Conservation (phyloP, 2,113 vertebrate genomes). For the Psephotus haematonotus region DNA sequence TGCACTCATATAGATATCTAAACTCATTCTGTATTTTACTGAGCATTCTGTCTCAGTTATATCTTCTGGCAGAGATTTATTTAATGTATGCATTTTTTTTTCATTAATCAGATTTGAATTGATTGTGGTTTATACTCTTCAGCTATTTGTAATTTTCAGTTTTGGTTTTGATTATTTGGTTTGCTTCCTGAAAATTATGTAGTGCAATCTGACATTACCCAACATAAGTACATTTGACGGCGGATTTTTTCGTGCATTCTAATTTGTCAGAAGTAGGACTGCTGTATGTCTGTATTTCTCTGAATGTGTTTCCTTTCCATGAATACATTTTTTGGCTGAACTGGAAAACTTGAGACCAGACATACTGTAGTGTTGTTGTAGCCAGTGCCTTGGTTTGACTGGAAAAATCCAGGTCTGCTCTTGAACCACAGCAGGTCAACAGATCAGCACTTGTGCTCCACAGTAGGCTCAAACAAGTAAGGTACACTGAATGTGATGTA, state of each 20-base stretch:
- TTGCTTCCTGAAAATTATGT: neutral
- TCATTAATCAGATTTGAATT: neutral
- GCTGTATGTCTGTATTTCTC: neutral
- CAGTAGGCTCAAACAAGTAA: neutral
- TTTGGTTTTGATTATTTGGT: neutral
- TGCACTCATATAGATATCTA: neutral
- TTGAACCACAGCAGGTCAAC: neutral
- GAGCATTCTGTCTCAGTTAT: neutral
- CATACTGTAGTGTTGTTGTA: neutral
- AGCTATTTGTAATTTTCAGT: neutral
- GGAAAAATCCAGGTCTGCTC: neutral
- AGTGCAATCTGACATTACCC: rapidly evolving
- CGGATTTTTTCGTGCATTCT: neutral
- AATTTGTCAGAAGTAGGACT: neutral
- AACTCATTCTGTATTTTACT: neutral
- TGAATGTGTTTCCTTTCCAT: neutral
- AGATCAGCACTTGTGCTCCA: neutral
- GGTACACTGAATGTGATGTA: neutral
- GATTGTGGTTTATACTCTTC: neutral
- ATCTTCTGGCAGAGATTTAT: neutral
- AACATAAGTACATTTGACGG: neutral
- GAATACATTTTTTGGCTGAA: neutral
- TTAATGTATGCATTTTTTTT: neutral
- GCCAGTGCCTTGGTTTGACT: neutral
- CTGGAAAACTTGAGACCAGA: neutral